Conservation (phyloP, 2,113 vertebrate species). For the Heliornis fulica region DNA sequence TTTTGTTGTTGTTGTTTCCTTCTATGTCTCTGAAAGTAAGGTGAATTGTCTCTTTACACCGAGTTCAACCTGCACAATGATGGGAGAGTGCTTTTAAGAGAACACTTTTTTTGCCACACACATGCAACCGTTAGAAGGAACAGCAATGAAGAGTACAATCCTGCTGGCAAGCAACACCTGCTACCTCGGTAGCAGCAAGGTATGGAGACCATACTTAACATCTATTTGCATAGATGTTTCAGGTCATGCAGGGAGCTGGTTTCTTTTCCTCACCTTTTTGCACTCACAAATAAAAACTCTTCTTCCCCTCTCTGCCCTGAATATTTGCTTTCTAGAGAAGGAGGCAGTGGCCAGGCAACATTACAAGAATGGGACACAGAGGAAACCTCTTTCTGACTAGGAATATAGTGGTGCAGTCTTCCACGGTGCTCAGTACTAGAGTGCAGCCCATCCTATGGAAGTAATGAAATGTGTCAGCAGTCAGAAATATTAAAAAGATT, state of each 20-base stretch:
- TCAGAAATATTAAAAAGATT: neutral
- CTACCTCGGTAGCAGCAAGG: neutral
- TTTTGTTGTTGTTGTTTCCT: neutral
- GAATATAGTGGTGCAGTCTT: neutral
- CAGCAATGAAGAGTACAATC: neutral
- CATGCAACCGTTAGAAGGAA: neutral
- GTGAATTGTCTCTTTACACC: neutral
- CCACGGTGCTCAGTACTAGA: neutral
- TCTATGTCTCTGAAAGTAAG: neutral
- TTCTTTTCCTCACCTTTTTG: neutral
- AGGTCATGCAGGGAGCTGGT: neutral
- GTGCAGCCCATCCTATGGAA: neutral
- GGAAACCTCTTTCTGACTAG: neutral
- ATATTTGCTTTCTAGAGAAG: neutral
- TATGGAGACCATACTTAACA: neutral
- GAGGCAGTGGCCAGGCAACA: neutral
- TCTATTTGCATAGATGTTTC: neutral
- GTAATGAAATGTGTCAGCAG: neutral
- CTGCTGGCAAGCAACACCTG: neutral
- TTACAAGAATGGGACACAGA: neutral
- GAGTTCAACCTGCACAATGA: neutral
- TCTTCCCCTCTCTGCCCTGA: neutral
- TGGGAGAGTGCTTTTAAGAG: neutral
- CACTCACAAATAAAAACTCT: neutral
- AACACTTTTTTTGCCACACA: neutral